A percentile compares a stretch with the other conserved stretches of the same genome.
Conservation (phyloP, 2,888 invertebrate genomes). For the Agonopterix alstromeriana region DNA sequence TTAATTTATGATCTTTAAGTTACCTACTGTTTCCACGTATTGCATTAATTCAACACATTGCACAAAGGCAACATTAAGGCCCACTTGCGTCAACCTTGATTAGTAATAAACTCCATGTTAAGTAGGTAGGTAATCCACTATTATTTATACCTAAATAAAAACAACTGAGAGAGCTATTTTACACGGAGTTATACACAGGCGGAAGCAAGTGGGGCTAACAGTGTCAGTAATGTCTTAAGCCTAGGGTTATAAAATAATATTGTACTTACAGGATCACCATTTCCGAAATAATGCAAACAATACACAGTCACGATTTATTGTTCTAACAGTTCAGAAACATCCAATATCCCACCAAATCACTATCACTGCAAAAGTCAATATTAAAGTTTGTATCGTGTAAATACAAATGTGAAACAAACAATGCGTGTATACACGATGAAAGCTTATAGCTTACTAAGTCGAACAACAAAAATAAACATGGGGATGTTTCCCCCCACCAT, state of each 20-base stretch:
- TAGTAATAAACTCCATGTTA: no score
- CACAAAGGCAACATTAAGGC: no score
- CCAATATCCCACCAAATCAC: constrained; percentile 31
- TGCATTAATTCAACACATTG: no score
- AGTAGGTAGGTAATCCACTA: no score
- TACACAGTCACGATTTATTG: constrained; percentile 39
- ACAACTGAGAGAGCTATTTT: no score
- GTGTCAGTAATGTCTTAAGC: no score
- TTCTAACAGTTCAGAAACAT: constrained; percentile 13
- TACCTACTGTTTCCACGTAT: no score
- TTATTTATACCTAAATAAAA: no score
- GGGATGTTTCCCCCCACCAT: constrained; percentile 61
- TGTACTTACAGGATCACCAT: constrained; percentile 72
- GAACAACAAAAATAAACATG: constrained; percentile 70
- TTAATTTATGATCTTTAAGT: no score
- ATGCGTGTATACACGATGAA: constrained; percentile 42
- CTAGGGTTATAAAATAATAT: not conserved
- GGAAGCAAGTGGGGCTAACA: no score
- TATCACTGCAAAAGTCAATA: constrained; percentile 6
- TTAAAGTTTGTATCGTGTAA: constrained; percentile 4
- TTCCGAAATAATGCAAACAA: constrained; percentile 38
- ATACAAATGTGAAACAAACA: constrained; percentile 11
- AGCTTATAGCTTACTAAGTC: constrained; percentile 67
- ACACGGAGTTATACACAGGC: no score
- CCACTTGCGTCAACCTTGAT: no score